Evolutionary conservation across 2,888 invertebrate genomes (phyloP), one percentile per base, ranked within the genome.

Genomic region (Ennomos fuscantarius): DNA sequence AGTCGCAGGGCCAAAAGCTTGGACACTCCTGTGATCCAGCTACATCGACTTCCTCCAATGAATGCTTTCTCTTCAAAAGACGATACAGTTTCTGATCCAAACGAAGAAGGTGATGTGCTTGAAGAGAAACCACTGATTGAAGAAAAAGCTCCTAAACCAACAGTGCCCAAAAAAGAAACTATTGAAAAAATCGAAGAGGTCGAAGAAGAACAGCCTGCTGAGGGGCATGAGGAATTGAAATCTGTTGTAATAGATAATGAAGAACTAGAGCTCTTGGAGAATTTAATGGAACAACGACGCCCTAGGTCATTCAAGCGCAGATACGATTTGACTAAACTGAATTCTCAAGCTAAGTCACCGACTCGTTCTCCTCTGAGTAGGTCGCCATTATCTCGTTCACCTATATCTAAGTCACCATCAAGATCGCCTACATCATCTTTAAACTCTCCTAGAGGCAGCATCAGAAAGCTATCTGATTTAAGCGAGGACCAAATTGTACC

Each of bases 51-150:
- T 40, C 97, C 97, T 11, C 95, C 96, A 8, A 95, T 96, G 82
- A 96, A 97, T 83, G 96, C 97, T 0, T 97, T 97, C 80, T 97
- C 97, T 1, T 96, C 97, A 24, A 97, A 97, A 86, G 97, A 97
- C 78, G 97, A 97, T 78, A 97, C 97, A 0, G 95, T 97, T 0
- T 97, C 95, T 68, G 94, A 95, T 70, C 94, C 94, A 58, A 96
- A 96, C 65, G 95, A 95, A 78, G 94, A 94, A 80, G 93, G 93
- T 0, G 94, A 93, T 70, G 90, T 94, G 62, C 82, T 94, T 1
- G 94, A 94, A 79, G 94, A 94, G 60, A 94, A 94, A 73, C 83
- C 93, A 0, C 75, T 94, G n/a, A 74, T 89, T 12, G 89, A 91
- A 8, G 88, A 88, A 13, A 91, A 87, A 71, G 45, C 55, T 10